These are phyloP conservation scores for Prenolepis imparis DNA, from an alignment of 2,888 invertebrate genomes.

Conservation along the genomic window DNA sequence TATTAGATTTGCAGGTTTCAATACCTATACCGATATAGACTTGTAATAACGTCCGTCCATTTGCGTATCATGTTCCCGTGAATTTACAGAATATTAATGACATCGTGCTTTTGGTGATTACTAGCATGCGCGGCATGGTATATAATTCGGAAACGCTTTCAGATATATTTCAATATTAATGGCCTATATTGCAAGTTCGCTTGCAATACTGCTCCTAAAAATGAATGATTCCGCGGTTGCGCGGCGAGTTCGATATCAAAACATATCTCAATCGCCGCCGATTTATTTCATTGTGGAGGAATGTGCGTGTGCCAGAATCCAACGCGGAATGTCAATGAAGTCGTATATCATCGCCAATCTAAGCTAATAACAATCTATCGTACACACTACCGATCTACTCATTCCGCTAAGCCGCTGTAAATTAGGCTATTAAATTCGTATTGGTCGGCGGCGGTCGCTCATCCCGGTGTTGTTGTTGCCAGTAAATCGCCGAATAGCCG, in stretches of 20 bases:
- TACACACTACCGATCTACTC: conserved; percentile 45
- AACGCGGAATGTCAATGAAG: conserved; percentile 55
- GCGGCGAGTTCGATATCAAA: conserved; percentile 44
- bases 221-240: conserved; percentile 49
- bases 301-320: conserved; percentile 19
- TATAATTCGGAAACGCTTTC: conserved; percentile 53
- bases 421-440: conserved; percentile 64
- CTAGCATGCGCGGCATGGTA: conserved; percentile 31
- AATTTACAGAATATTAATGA: conserved; percentile 68
- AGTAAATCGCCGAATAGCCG: conserved; percentile 55
- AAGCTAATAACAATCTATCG: conserved; percentile 54
- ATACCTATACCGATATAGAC: conserved; percentile 30
- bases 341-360: conserved; percentile 55
- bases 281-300: conserved; percentile 54
- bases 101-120: conserved; percentile 61
- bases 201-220: conserved; percentile 43
- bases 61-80: conserved; percentile 47
- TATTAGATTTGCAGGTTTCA: conserved; percentile 34
- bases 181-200: conserved; percentile 41
- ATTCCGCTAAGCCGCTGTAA: conserved; percentile 62
- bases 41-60: conserved; percentile 32
- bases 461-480: conserved; percentile 38
- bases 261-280: conserved; percentile 50
- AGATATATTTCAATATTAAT: conserved; percentile 57
- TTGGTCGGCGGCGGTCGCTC: background rate